Evolutionary conservation across 1,140 invertebrate genomes (phyloP).

Genomic region (Zaprionus vittiger): DNA sequence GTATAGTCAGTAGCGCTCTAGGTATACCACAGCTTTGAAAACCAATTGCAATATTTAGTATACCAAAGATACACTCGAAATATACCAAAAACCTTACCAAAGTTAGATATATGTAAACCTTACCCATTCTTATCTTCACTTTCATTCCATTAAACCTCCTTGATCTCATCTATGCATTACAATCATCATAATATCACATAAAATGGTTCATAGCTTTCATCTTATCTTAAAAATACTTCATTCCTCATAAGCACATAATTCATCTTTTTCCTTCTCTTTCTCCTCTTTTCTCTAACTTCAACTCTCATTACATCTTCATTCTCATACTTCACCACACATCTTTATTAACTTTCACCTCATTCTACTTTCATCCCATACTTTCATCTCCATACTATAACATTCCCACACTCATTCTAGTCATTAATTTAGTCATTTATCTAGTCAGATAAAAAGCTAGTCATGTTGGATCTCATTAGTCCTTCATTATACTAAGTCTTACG

Average conservation of each 20-base stretch:
- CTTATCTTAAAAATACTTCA: neutral
- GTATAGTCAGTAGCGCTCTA: conserved; percentile 54
- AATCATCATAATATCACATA: neutral
- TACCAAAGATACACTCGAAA: conserved; percentile 22
- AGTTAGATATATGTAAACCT: conserved; percentile 1
- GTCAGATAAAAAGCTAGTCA: neutral
- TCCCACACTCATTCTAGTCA: conserved; percentile 36
- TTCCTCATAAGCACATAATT: neutral
- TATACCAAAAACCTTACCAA: conserved; percentile 5
- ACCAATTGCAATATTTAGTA: conserved; percentile 22
- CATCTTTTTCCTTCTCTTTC: neutral
- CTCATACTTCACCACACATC: neutral
- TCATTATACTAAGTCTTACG: too few relatives aligned
- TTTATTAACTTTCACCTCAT: neutral
- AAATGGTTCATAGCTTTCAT: neutral
- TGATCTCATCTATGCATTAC: neutral
- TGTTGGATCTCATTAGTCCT: conserved; percentile 28
- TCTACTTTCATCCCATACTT: neutral
- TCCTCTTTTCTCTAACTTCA: neutral
- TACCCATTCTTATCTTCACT: neutral
- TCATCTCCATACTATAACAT: neutral
- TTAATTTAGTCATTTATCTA: conserved; percentile 36
- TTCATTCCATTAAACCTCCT: neutral
- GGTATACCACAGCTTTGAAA: conserved; percentile 29
- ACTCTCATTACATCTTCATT: neutral